Base-by-base conservation (phyloP, 1,140 invertebrate species). In the Diorhabda elongata region DNA sequence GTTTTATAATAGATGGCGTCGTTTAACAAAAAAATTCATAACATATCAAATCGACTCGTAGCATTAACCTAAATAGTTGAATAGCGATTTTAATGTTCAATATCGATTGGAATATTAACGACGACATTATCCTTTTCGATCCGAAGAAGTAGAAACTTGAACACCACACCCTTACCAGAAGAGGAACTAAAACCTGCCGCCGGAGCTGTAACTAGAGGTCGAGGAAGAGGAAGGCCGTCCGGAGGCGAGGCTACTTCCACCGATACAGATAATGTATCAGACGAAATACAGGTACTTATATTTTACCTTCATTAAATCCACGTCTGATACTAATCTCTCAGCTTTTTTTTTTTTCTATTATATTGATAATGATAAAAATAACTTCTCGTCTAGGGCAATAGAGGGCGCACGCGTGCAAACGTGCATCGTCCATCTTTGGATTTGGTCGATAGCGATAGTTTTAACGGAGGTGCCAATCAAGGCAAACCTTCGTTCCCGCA, bases 401-500 rank as follows among this genome's bases (percentile, higher is more conserved):
- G 80, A 67, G 78, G 78, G 58, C 71, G 79, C 43, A 80, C 77
- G 56, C 70, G 78, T 44, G 76, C 78, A 3, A 85, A 84, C 64
- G 83, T 87, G 3, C 82, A 87, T 66, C 84, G 91, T 67, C 90
- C 91, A 26, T 90, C 87, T 73, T 82, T 92, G 58, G 91, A 93
- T 75, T 80, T 92, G 9, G 90, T 93, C 0, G 91, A 94, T 78
- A 90, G 90, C 69, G 89, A 87, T 65, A 91, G 88, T 66, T 93
- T 93, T 80, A 92, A 90, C 0, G 87, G 92, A 72, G 87, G 77
- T 4, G 73, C 70, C 42, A 70, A 72, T 44, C 69, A 69, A 47
- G 60, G 65, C 41, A 81, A 81, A n/a, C 84, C 84, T 0, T 82
- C 82, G 64, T 85, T 84, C 67, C 84, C 84, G 3, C 78, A 81